Evolutionary conservation across 2,888 invertebrate species (phyloP), one percentile per base, ranked within the genome.

Genomic region (Proisotoma minuta): DNA sequence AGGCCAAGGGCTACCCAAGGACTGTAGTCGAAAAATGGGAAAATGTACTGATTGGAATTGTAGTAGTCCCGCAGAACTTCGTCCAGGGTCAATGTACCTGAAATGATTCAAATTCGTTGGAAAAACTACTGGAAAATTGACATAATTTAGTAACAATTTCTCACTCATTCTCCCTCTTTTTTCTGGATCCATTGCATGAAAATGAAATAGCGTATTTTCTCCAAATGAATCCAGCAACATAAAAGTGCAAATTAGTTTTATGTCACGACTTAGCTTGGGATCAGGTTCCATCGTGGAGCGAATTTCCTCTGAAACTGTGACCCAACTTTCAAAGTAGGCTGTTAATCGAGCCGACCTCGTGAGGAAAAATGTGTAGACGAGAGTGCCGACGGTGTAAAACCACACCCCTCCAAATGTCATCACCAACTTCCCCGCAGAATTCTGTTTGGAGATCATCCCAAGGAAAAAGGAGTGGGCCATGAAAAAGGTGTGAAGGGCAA

Each of bases 131-230:
- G n/a, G n/a, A n/a, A n/a, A n/a, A 22, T 49, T 22, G 5, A 47
- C 47, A 47, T 15, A 50, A 23, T 12, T 23, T 50, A n/a, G 18
- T 10, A 34, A 34, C 27, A 43, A 52, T 51, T 50, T 27, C 23
- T 26, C 54, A 61, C 61, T 57, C 18, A 61, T 12, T 12, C 57
- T 27, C 34, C 53, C 48, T 29, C 53, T 22, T 50, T 59, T 49
- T 23, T 60, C 57, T 4, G 24, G 34, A 18, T 60, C 26, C 70
- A 72, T 67, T 20, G 65, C 62, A 57, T 68, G 68, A 40, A 69
- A 66, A 51, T 72, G 69, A 43, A 64, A 72, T 8, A 71, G 49
- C 1, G 66, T 57, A 51, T 69, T 71, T 57, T 72, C 72, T n/a
- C 69, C 69, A 26, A 63, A 39, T 12, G 66, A 69, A 40, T 69